Evolutionary conservation across 2,888 invertebrate genomes (phyloP).

Genomic region (Phasia obesa): DNA sequence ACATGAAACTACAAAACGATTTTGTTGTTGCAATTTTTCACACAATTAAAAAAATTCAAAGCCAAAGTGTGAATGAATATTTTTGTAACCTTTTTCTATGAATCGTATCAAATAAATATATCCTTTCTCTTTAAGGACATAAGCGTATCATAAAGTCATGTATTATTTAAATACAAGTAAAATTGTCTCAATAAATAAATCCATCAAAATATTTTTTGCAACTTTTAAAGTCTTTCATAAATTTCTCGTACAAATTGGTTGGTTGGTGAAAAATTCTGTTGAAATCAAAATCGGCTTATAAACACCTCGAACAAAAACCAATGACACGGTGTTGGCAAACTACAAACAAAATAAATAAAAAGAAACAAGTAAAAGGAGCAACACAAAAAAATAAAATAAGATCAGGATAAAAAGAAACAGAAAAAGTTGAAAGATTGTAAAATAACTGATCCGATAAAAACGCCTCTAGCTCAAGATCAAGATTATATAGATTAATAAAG

Average conservation of each 20-base stretch:
- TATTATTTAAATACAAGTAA: slow-evolving; percentile 64
- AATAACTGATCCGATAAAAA: slow-evolving; percentile 69
- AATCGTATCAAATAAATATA: not conserved
- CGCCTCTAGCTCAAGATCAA: slow-evolving; percentile 66
- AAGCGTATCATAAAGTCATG: slow-evolving; percentile 75
- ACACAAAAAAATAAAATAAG: slow-evolving; percentile 34
- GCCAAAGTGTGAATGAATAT: slow-evolving; percentile 47
- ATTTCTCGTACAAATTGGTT: not conserved
- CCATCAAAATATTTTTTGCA: slow-evolving; percentile 78
- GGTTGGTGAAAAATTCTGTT: slow-evolving; percentile 69
- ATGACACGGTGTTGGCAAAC: slow-evolving; percentile 72
- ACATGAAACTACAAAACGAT: no score
- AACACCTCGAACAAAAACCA: slow-evolving; percentile 67
- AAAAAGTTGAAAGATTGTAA: slow-evolving; percentile 42
- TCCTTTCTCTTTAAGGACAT: slow-evolving; percentile 2
- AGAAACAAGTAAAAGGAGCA: not conserved
- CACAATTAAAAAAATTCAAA: no score
- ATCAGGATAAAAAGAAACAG: slow-evolving; percentile 26
- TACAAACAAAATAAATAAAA: slow-evolving; percentile 22
- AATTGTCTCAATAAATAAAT: slow-evolving; percentile 73
- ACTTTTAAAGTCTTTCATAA: slow-evolving; percentile 71
- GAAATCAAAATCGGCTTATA: slow-evolving; percentile 79
- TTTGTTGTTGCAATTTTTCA: no score
- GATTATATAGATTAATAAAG: slow-evolving; percentile 67
- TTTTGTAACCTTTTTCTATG: not conserved